Conservation (phyloP, 2,113 vertebrate genomes). For the Nyctibius bracteatus region DNA sequence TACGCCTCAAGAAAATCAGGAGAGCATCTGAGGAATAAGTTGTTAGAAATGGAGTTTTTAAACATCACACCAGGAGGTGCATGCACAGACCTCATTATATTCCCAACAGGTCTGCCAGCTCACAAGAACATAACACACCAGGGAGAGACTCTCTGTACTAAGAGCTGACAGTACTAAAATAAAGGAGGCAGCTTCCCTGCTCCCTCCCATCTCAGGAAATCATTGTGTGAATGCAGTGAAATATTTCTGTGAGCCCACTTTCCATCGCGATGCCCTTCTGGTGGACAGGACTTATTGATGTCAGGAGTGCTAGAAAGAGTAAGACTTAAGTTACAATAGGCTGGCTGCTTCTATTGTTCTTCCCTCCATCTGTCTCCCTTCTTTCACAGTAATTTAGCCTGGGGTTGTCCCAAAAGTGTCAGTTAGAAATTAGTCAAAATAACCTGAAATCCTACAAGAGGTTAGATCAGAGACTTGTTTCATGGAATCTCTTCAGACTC, state of each 20-base stretch:
- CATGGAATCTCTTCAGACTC: neutral
- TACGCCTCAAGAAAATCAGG: constrained; percentile 63
- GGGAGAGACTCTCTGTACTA: constrained; percentile 23
- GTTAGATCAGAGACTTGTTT: neutral
- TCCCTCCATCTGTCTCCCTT: constrained; percentile 6
- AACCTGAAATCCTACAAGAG: neutral
- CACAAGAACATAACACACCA: constrained; percentile 40
- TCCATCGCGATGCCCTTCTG: neutral
- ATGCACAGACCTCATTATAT: constrained; percentile 56
- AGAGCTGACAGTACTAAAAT: constrained; percentile 35
- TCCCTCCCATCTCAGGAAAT: neutral
- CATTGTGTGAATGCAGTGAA: neutral
- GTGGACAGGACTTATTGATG: neutral
- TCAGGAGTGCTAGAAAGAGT: neutral
- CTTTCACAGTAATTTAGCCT: constrained; percentile 3
- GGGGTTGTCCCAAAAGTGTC: neutral
- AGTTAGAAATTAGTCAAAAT: constrained; percentile 22
- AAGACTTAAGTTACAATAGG: neutral
- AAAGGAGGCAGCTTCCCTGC: neutral
- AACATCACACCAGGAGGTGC: constrained; percentile 59
- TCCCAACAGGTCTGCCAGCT: constrained; percentile 62
- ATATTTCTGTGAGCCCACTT: neutral
- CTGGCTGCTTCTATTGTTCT: constrained; percentile 25
- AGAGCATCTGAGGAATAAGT: constrained; percentile 60
- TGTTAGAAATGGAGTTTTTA: constrained; percentile 63